phyloP scores from a whole-genome alignment of 2,113 vertebrate genomes.

The Tetrao urogallus region DNA sequence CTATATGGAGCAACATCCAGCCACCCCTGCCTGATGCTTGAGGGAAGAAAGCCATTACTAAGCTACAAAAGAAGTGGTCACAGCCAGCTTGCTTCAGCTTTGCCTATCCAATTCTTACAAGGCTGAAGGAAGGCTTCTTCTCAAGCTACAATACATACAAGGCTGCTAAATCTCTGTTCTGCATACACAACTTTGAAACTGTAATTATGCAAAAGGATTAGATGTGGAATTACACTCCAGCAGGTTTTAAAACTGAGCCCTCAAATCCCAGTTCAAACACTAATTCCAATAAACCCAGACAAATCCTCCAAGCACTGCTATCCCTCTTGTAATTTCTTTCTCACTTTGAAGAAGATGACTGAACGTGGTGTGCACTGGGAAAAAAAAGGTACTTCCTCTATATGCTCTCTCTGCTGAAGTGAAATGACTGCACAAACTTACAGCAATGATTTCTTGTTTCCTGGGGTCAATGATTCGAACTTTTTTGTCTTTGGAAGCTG shows the following conservation, averaged over 20 bases:
- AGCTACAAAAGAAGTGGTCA: neutral
- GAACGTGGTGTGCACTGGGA: fast-evolving
- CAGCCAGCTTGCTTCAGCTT: neutral
- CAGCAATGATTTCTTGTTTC: slow-evolving; percentile 87
- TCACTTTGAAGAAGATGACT: neutral
- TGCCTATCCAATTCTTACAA: neutral
- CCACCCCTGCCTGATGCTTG: neutral
- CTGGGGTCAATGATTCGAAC: slow-evolving; percentile 93
- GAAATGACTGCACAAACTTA: slow-evolving; percentile 59
- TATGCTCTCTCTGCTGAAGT: neutral
- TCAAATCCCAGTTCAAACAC: slow-evolving; percentile 42
- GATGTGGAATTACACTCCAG: slow-evolving; percentile 52
- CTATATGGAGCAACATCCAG: neutral
- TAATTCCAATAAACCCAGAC: slow-evolving; percentile 45
- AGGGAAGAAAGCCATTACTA: neutral
- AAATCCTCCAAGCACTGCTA: slow-evolving; percentile 21
- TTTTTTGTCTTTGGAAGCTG: slow-evolving; percentile 95
- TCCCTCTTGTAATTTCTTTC: neutral
- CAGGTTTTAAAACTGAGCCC: slow-evolving; percentile 49
- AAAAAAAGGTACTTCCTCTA: neutral
- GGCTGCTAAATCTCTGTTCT: neutral
- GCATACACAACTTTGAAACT: neutral
- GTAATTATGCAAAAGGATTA: slow-evolving; percentile 53
- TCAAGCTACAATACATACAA: neutral
- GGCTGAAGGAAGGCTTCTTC: neutral